These are phyloP conservation scores for Atlantisia rogersi DNA, from an alignment of 2,113 vertebrate genomes.

Conservation along the genomic window DNA sequence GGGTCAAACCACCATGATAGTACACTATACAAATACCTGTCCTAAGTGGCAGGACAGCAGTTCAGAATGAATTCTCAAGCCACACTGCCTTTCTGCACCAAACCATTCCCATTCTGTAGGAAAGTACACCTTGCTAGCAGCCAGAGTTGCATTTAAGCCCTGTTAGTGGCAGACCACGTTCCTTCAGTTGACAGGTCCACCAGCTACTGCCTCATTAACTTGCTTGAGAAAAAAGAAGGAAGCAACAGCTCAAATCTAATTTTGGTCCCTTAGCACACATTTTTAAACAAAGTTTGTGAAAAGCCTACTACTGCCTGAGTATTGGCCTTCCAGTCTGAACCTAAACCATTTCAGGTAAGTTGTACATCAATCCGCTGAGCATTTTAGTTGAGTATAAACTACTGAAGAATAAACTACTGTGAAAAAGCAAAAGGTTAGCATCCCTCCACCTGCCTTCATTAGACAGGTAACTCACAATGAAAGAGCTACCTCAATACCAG, in stretches of 20 bases:
- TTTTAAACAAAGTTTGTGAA: background rate
- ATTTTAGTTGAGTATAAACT: background rate
- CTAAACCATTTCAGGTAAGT: background rate
- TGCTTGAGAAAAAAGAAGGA: background rate
- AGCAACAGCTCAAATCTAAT: background rate
- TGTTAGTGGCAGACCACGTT: background rate
- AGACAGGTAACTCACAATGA: background rate
- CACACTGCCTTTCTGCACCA: background rate
- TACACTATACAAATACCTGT: background rate
- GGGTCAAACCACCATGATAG: background rate
- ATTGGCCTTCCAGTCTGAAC: background rate
- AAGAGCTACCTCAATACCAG: background rate
- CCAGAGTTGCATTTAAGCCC: background rate
- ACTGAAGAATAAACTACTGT: background rate
- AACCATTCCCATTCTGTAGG: background rate
- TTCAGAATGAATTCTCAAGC: background rate
- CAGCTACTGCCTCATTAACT: no score
- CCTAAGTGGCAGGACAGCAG: background rate
- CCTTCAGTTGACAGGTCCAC: background rate
- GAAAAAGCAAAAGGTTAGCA: background rate
- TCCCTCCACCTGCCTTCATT: background rate
- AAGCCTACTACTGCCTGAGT: background rate
- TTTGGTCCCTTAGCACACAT: fast-evolving
- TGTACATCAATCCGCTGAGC: background rate
- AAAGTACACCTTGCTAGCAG: background rate